Base-by-base conservation (phyloP, 2,888 invertebrate species). In the Falcaria lacertinaria region DNA sequence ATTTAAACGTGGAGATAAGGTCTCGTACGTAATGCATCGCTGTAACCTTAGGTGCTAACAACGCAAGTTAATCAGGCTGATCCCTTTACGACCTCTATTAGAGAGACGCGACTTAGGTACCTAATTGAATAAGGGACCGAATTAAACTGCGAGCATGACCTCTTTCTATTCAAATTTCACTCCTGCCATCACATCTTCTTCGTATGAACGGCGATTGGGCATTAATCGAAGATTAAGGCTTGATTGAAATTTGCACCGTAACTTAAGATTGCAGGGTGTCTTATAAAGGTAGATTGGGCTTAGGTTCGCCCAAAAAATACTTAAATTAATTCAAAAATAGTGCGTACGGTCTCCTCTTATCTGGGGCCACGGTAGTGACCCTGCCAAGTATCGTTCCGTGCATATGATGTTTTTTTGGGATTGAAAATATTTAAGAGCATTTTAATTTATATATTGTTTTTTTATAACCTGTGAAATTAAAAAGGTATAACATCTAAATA, bases 41-140 rank as follows among this genome's bases (percentile, higher is more conserved):
- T 65, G 60, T 63, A 63, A 62, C 64, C 57, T 70, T 74, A 77
- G 79, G 79, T 78, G 80, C 67, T 79, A 82, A 80, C 79, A 80
- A 69, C 74, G 66, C 64, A 63, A 80, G 82, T 85, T 85, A 85
- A 86, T 86, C 86, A 84, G 80, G 51, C 59, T 68, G 79, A 84
- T 79, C 84, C 84, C 80, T 76, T 79, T 77, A 79, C 80, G 77
- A 79, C 77, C 80, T 75, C 78, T 76, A 82, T 84, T 82, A 83
- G 77, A 74, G 77, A 79, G 78, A 77, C 73, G 77, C 70, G 74
- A 77, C 76, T 80, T 74, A 79, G 74, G 74, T 70, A 74, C 80
- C 80, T 86, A 86, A 87, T 87, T 85, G 83, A 84, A 84, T 82
- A 73, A 84, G 85, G 85, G 86, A 77, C 82, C 77, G 79, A 85